Percentiles rank a stretch among this genome's conserved stretches.
Evolutionary conservation across 2,797 vertebrate genomes (phyloP).

Genomic region (Geotrypetes seraphini): DNA sequence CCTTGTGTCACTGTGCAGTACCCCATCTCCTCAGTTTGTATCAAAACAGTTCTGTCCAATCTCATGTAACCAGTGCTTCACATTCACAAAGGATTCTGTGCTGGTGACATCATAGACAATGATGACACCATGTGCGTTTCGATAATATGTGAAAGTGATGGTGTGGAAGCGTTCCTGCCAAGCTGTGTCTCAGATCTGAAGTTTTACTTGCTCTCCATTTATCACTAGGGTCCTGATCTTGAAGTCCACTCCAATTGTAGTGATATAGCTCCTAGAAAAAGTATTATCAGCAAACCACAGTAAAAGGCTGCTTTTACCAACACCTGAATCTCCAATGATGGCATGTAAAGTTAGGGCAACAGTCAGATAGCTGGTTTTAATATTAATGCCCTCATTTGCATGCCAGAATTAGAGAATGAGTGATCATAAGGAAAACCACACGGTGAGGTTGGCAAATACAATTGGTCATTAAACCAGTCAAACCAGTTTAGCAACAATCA

Average conservation of each 20-base stretch:
- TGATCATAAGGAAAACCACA: too few species aligned
- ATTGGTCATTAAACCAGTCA: too few species aligned
- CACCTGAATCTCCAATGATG: too few species aligned
- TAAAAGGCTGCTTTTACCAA: constrained; percentile 75
- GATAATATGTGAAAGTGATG: constrained; percentile 79
- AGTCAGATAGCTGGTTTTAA: too few species aligned
- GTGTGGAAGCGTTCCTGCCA: constrained; percentile 24
- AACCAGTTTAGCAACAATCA: too few species aligned
- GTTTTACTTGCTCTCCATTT: constrained; percentile 68
- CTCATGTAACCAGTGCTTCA: constrained; percentile 73
- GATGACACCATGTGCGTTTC: constrained; percentile 76
- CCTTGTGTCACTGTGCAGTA: too few species aligned
- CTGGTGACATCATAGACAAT: constrained; percentile 77
- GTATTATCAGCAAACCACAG: constrained; percentile 74
- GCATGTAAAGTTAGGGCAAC: too few species aligned
- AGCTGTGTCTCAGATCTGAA: constrained; percentile 56
- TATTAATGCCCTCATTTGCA: too few species aligned
- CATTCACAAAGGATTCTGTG: constrained; percentile 71
- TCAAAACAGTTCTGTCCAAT: constrained; percentile 77
- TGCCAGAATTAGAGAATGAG: too few species aligned
- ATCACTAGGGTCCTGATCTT: constrained; percentile 75
- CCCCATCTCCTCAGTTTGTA: too few species aligned
- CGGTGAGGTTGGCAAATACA: too few species aligned
- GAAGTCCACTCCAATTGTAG: constrained; percentile 76
- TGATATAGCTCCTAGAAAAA: constrained; percentile 78